Conservation (phyloP, 1,140 invertebrate genomes). For the Megalonaias nervosa region DNA sequence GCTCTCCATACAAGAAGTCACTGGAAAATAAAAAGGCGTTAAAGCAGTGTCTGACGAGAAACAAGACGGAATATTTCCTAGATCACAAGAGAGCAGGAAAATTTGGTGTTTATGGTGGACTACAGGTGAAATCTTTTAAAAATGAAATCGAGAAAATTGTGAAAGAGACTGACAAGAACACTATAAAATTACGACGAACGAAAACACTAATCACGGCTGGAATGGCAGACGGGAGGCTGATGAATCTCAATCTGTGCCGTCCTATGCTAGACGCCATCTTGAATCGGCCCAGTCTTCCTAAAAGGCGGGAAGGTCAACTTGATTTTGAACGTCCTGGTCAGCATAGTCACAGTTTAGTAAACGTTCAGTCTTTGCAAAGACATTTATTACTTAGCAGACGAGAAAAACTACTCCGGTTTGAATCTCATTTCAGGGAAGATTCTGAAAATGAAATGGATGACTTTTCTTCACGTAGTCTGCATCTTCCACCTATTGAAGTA, state of each 20-base stretch:
- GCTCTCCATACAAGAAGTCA: slow-evolving; percentile 32
- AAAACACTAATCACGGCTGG: slow-evolving; percentile 22
- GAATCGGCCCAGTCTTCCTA: slow-evolving; percentile 22
- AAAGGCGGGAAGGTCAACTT: slow-evolving; percentile 12
- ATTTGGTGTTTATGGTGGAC: slow-evolving; percentile 30
- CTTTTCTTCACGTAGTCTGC: no score
- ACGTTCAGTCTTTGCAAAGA: no score
- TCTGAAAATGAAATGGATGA: no score
- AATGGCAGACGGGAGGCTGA: slow-evolving; percentile 27
- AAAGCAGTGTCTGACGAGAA: slow-evolving; percentile 42
- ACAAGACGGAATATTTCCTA: slow-evolving; percentile 27
- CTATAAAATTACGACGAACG: slow-evolving; percentile 18
- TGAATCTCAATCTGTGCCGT: slow-evolving; percentile 25
- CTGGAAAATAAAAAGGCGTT: slow-evolving; percentile 39
- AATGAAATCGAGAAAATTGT: slow-evolving; percentile 25
- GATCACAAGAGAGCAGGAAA: background rate
- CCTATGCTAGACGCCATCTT: slow-evolving; percentile 29
- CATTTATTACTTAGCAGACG: no score
- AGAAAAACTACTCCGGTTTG: no score
- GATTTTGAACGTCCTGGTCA: slow-evolving; percentile 15
- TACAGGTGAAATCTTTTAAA: slow-evolving; percentile 31
- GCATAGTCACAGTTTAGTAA: no score
- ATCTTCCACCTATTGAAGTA: no score
- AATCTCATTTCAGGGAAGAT: no score
- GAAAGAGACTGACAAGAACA: slow-evolving; percentile 28